Base-by-base conservation (phyloP, 2,888 invertebrate genomes). In the Cerastoderma edule region DNA sequence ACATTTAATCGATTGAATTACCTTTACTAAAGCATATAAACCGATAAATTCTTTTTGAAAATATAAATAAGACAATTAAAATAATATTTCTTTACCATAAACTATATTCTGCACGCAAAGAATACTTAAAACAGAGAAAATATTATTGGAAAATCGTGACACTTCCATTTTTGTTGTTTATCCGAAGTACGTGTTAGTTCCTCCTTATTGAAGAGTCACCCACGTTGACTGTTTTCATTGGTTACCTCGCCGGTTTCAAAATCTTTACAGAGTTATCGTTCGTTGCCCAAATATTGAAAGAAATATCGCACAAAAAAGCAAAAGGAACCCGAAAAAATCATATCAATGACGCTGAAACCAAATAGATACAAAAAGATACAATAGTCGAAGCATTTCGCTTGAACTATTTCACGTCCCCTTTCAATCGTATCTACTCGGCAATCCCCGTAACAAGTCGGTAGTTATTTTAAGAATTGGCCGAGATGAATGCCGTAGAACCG, bases 141-240 rank as follows among this genome's bases (percentile, higher is more conserved):
- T 28, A 1, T 4, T 60, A 10, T 60, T 22, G 22, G 16, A 3
- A 33, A 60, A n/a, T 2, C 5, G 22, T 33, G 33, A 33, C n/a
- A 16, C 2, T 5, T 60, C 60, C 60, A 60, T 60, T 10, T 13
- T 60, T 60, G 8, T n/a, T 32, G 35, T 56, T 8, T 39, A n/a
- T 39, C 60, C 60, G 60, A 60, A 60, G 8, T 60, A 39, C 5
- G 4, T 8, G 1, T n/a, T 39, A 60, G 39, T 60, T 60, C 60
- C 39, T 60, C 39, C 33, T 60, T n/a, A 8, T 2, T 60, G 39
- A 60, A 60, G 60, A 60, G 60, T 60, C 60, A 35, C 16, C n/a
- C 60, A 60, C 60, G 60, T 60, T 60, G 39, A 10, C 24, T 39
- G 60, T 60, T 60, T 60, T 60, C 60, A 60, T 60, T 60, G 60